Evolutionary conservation across 2,113 vertebrate genomes (phyloP).

Genomic region (Delphinapterus leucas): DNA sequence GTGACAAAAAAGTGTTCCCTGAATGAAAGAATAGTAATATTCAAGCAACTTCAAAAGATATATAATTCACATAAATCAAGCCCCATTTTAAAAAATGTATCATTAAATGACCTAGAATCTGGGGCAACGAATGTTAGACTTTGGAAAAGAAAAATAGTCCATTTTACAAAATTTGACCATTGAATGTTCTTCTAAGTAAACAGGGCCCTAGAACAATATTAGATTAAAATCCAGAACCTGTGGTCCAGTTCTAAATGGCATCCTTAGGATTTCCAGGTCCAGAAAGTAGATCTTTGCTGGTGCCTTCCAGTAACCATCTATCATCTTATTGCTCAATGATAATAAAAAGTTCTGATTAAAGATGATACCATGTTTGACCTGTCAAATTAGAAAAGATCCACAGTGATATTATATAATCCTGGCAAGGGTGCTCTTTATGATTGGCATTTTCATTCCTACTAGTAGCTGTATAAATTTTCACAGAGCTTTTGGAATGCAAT

Average conservation of each 20-base stretch:
- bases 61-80: background rate
- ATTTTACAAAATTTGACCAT: background rate
- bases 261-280: background rate
- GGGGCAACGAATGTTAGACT: background rate
- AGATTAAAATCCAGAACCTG: background rate
- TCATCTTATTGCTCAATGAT: background rate
- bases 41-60: background rate
- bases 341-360: slow-evolving; percentile 20
- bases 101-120: background rate
- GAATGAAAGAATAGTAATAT: background rate
- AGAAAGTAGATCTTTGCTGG: background rate
- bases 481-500: slow-evolving; percentile 34
- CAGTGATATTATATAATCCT: background rate
- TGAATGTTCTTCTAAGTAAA: background rate
- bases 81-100: background rate
- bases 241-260: background rate
- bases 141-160: background rate
- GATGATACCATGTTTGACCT: slow-evolving; percentile 41
- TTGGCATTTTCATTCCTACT: slow-evolving; percentile 10
- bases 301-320: background rate
- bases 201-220: background rate
- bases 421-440: background rate
- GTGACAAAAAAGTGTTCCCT: background rate
- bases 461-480: slow-evolving; percentile 41
- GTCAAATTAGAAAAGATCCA: slow-evolving; percentile 34